Percentiles rank a stretch among this genome's conserved stretches.
Conservation (phyloP, 2,797 vertebrate species). For the Gymnothorax reevesii region DNA sequence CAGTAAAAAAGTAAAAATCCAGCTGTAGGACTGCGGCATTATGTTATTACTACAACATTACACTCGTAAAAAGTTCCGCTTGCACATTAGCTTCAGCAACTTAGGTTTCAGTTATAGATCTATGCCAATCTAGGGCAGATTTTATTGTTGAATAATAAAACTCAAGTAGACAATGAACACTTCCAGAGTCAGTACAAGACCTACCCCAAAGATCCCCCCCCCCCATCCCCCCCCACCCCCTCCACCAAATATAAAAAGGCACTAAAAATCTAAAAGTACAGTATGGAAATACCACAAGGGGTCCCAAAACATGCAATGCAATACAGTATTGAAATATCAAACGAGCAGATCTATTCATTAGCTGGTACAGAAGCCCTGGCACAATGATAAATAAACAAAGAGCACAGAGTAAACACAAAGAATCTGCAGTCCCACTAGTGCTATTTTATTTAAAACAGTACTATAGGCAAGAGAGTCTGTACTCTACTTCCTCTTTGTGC, state of each 20-base stretch:
- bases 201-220: neutral
- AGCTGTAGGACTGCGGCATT: neutral
- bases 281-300: neutral
- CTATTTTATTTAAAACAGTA: neutral
- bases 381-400: neutral
- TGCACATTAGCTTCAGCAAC: neutral
- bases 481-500: neutral
- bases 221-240: too few relatives aligned
- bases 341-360: neutral
- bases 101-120: neutral
- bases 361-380: neutral
- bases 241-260: neutral
- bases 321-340: neutral
- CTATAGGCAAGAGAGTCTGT: neutral
- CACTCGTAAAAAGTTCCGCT: neutral
- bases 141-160: neutral
- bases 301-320: neutral
- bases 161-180: neutral
- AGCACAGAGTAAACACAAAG: neutral
- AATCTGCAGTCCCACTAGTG: neutral
- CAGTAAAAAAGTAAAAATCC: constrained; percentile 23
- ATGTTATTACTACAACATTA: neutral
- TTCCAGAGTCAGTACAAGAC: neutral
- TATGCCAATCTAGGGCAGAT: neutral
- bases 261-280: neutral